Evolutionary conservation across 2,888 invertebrate species (phyloP).

Genomic region (Agrypnus murinus): DNA sequence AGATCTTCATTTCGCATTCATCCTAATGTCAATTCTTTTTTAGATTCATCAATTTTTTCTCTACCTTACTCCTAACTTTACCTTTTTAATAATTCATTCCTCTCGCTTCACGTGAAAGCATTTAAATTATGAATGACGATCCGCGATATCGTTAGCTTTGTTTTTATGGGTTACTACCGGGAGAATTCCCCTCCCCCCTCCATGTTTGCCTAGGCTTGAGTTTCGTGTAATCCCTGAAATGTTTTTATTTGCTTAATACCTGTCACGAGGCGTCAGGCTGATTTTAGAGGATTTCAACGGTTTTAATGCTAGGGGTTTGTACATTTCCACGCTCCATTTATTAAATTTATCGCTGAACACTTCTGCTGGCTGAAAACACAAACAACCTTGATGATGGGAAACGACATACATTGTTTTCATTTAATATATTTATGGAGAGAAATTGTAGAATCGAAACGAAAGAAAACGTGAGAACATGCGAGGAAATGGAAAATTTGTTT

Average conservation of each 20-base stretch:
- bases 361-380: background rate
- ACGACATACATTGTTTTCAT: background rate
- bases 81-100: constrained; percentile 32
- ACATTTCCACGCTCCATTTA: constrained; percentile 19
- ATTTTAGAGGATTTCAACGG: constrained; percentile 28
- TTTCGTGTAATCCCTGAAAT: constrained; percentile 32
- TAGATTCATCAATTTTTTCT: constrained; percentile 7
- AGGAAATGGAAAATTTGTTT: too few species aligned
- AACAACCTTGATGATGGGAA: background rate
- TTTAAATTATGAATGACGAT: constrained; percentile 39
- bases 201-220: constrained; percentile 11
- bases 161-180: constrained; percentile 21
- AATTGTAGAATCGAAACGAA: too few species aligned
- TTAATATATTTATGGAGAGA: too few species aligned
- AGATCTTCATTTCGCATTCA: constrained; percentile 12
- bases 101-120: constrained; percentile 35
- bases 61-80: background rate
- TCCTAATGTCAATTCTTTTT: constrained; percentile 25
- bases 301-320: constrained; percentile 14
- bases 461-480: too few species aligned
- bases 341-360: background rate
- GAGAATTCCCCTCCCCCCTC: constrained; percentile 7
- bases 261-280: constrained; percentile 33
- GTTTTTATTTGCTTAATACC: constrained; percentile 36
- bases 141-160: constrained; percentile 30